Evolutionary conservation across 92 coral and sea anemone species (phyloP).

Genomic region (Muricea muricata): DNA sequence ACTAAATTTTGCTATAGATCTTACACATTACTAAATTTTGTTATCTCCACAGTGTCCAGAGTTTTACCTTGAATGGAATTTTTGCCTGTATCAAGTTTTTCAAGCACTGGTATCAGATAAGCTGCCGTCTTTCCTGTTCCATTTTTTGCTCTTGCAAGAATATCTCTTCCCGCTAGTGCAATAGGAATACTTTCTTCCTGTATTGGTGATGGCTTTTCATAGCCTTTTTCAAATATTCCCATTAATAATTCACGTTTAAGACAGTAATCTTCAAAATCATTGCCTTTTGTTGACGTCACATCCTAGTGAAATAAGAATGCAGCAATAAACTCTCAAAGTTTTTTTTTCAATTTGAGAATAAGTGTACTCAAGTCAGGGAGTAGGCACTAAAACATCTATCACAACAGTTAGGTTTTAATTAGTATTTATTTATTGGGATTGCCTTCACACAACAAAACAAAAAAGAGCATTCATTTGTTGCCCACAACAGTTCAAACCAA

Average conservation of each 20-base stretch:
- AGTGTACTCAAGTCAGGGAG: too few relatives aligned
- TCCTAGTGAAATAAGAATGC: slow-evolving; percentile 64
- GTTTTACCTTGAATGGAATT: slow-evolving; percentile 87
- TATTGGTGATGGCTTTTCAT: slow-evolving; percentile 94
- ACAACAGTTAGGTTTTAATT: too few relatives aligned
- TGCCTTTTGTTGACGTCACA: slow-evolving; percentile 98
- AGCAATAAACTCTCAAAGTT: not conserved
- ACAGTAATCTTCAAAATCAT: slow-evolving; percentile 99
- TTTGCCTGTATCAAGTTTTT: slow-evolving; percentile 78
- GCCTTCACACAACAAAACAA: too few relatives aligned
- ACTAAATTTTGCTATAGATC: too few relatives aligned
- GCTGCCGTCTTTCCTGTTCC: slow-evolving; percentile 99
- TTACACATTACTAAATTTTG: not conserved
- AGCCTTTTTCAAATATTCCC: slow-evolving; percentile 99
- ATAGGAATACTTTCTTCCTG: slow-evolving; percentile 99
- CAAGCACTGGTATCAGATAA: slow-evolving; percentile 90
- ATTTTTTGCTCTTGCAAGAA: slow-evolving; percentile 98
- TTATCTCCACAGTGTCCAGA: not conserved
- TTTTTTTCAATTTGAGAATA: not conserved
- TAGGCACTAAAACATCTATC: too few relatives aligned
- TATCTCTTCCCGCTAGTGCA: slow-evolving; percentile 94
- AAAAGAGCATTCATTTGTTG: too few relatives aligned
- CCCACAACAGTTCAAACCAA: too few relatives aligned
- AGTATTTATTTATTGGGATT: too few relatives aligned
- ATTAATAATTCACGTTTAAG: slow-evolving; percentile 93